Percentiles rank a stretch among this genome's conserved stretches.
Conservation (phyloP, 2,113 vertebrate genomes). For the Orcinus orca region DNA sequence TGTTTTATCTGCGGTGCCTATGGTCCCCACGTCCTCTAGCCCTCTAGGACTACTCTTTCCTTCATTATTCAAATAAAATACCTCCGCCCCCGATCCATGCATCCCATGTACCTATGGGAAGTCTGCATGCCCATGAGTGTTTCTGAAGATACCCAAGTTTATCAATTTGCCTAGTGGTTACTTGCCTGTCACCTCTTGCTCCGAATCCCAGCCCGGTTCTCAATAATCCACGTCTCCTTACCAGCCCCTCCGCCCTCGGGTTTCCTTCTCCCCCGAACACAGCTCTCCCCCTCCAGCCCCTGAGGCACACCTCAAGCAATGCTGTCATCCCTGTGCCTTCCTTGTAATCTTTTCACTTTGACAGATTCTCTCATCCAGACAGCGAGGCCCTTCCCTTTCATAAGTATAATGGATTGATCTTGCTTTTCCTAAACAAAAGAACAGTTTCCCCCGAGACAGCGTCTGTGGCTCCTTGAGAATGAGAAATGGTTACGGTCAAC, state of each 20-base stretch:
- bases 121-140: background rate
- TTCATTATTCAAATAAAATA: background rate
- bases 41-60: background rate
- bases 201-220: background rate
- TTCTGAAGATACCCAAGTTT: background rate
- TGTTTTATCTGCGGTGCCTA: background rate
- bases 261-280: background rate
- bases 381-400: background rate
- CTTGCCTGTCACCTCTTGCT: background rate
- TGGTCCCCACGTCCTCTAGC: background rate
- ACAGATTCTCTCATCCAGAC: background rate
- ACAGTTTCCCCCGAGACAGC: background rate
- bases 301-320: rapidly evolving
- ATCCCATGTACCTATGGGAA: background rate
- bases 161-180: background rate
- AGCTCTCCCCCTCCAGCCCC: background rate
- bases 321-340: background rate
- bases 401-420: background rate
- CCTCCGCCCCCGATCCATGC: background rate
- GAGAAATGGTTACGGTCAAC: background rate
- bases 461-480: background rate
- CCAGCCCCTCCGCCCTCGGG: background rate
- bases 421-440: slow-evolving; percentile 13
- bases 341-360: background rate
- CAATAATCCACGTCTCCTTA: background rate